Base-by-base conservation (phyloP, 2,113 vertebrate species). In the Paedocypris sp. region DNA sequence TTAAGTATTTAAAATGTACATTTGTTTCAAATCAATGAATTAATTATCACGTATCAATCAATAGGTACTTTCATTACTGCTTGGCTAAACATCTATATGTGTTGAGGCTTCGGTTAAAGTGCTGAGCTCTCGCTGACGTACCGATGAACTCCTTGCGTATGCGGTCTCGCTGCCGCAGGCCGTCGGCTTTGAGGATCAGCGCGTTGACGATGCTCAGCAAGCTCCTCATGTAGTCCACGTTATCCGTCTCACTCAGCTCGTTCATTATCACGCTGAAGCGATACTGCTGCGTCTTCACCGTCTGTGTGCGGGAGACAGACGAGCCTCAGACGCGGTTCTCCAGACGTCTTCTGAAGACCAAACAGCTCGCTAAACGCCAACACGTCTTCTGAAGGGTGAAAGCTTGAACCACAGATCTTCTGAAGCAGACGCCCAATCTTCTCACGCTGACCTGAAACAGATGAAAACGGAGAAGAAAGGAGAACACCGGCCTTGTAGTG, bases 181-280 rank as follows among this genome's bases (percentile, higher is more conserved):
- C 90, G 25, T 94, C 91, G 0, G 82, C 83, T 4, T 92, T 89
- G 16, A 98, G 80, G 78, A 99, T 96, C 77, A 98, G 66, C 38
- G 93, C 90, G 2, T 99, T 99, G 80, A 97, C 83, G 39, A 92
- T 87, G 8, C 95, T 94, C 62, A 99, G 87, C 64, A 99, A 84
- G 0, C 91, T 98, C 53, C 90, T 88, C 79, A 91, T 90, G 45
- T 99, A 99, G 0, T 92, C 90, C 47, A 94, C 83, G 0, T 97
- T 98, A 67, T 96, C 91, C 1, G 89, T 90, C 57, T 79, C 75
- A 0, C 88, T 87, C 15, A 99, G 86, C 79, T 99, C 95, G 0
- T 82, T 91, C 87, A 99, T 89, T 64, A 99, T 85, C 73, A 97
- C 70, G 0, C 94, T 97, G 83, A 99, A 97, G 65, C 95, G 94